Evolutionary conservation across 2,113 vertebrate genomes (phyloP).

Genomic region (Cathartes aura): DNA sequence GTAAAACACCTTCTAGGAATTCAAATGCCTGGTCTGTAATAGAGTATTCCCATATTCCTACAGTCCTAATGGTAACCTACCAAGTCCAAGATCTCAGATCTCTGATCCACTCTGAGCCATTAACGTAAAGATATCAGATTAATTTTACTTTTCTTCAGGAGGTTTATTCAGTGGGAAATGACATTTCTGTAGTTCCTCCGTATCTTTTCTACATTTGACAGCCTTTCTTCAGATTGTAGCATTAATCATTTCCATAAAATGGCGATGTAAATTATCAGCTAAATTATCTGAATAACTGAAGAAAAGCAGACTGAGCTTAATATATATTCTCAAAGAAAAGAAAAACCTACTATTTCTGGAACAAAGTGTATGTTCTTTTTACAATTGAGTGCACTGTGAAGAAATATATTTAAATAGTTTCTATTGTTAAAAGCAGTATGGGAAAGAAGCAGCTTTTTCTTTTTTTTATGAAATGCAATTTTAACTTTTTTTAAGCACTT

Average conservation of each 20-base stretch:
- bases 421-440: background rate
- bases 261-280: background rate
- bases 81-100: background rate
- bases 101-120: background rate
- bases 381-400: background rate
- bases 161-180: background rate
- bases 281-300: background rate
- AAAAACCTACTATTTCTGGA: background rate
- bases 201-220: background rate
- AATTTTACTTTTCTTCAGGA: slow-evolving; percentile 18
- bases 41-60: background rate
- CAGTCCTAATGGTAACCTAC: background rate
- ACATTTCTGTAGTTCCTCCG: background rate
- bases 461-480: background rate
- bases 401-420: background rate
- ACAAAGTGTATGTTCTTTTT: background rate
- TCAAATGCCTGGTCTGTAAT: background rate
- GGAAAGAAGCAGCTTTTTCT: background rate
- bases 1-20: background rate
- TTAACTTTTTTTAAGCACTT: background rate
- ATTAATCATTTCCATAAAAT: background rate
- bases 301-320: background rate
- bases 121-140: background rate
- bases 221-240: background rate
- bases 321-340: background rate